Evolutionary conservation across 1,140 invertebrate genomes (phyloP).

Genomic region (Rhopalosiphum padi): DNA sequence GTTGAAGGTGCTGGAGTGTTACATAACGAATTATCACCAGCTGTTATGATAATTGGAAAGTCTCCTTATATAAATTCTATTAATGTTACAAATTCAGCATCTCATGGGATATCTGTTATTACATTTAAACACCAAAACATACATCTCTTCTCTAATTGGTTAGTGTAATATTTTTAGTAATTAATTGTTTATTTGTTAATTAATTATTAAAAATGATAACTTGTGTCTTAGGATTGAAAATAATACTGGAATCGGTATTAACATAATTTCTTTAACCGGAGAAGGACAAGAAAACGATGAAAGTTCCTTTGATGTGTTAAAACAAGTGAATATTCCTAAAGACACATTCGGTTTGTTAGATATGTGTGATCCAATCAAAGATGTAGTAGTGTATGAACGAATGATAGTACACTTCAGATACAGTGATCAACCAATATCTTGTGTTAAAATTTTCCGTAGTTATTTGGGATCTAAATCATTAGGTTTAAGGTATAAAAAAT

Average conservation of each 20-base stretch:
- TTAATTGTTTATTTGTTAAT: too few species aligned
- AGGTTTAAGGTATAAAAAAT: slow-evolving; percentile 73
- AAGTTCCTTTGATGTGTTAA: slow-evolving; percentile 85
- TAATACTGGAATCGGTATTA: slow-evolving; percentile 89
- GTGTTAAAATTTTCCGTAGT: slow-evolving; percentile 96
- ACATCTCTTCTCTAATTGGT: slow-evolving; percentile 65
- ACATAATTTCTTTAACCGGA: slow-evolving; percentile 86
- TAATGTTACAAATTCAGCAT: slow-evolving; percentile 83
- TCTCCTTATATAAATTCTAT: slow-evolving; percentile 84
- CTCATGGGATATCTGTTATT: slow-evolving; percentile 86
- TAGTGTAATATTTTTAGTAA: slow-evolving; percentile 55
- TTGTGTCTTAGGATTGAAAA: slow-evolving; percentile 72
- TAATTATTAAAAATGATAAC: too few species aligned
- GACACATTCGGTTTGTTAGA: slow-evolving; percentile 94
- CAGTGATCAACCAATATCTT: slow-evolving; percentile 93
- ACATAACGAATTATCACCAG: slow-evolving; percentile 93
- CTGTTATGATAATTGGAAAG: slow-evolving; percentile 86
- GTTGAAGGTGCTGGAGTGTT: slow-evolving; percentile 95
- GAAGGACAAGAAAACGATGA: slow-evolving; percentile 88
- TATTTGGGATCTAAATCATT: slow-evolving; percentile 83
- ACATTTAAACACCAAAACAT: slow-evolving; percentile 81
- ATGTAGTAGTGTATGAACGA: slow-evolving; percentile 87
- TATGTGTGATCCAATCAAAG: slow-evolving; percentile 94
- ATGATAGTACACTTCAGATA: slow-evolving; percentile 97
- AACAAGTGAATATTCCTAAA: slow-evolving; percentile 87